Base-by-base conservation (phyloP, 2,113 vertebrate species). In the Nyctibius bracteatus region DNA sequence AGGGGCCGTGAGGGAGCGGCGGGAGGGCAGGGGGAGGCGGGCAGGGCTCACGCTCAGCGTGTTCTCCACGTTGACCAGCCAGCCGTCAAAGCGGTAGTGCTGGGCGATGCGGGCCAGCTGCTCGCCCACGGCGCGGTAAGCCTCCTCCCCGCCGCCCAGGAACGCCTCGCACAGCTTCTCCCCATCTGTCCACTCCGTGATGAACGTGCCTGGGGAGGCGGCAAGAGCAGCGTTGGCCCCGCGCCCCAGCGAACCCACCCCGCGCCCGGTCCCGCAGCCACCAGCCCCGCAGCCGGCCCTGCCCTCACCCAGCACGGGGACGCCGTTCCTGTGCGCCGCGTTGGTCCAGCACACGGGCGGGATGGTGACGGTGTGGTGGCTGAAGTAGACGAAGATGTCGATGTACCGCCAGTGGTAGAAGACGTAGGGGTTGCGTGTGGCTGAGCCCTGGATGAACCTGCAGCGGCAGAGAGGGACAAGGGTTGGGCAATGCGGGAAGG, bases 351-450 rank as follows among this genome's bases (percentile, higher is more conserved):
- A 97, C 22, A 98, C 99, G 0, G 99, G 99, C 1, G 99, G 99
- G 79, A 99, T 97, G 24, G 99, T 99, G 90, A 99, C 98, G 5
- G 96, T 87, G 61, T 97, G 98, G 94, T 99, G 99, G 73, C 99
- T 99, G 97, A 99, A 99, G 98, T 99, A 99, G 59, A 99, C 98
- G 3, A 99, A 99, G 95, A 99, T 95, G 96, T 99, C 99, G 0
- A 99, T 98, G 96, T 98, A 97, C 30, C 98, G 97, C 99, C 99
- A 99, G 97, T 99, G 99, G 96, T 99, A 99, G 97, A 99, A 99
- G n/a, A 98, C 97, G 2, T 99, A 99, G 0, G 99, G 99, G 3
- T 92, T 73, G 67, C 97, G 97, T 1, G 91, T 87, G 8, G 91
- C 91, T 0, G 98, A 97, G 33, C 99, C 99, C 97, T 99, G 99